These are phyloP conservation scores for Cantharis rufa DNA, from an alignment of 2,888 invertebrate species.

Conservation along the genomic window DNA sequence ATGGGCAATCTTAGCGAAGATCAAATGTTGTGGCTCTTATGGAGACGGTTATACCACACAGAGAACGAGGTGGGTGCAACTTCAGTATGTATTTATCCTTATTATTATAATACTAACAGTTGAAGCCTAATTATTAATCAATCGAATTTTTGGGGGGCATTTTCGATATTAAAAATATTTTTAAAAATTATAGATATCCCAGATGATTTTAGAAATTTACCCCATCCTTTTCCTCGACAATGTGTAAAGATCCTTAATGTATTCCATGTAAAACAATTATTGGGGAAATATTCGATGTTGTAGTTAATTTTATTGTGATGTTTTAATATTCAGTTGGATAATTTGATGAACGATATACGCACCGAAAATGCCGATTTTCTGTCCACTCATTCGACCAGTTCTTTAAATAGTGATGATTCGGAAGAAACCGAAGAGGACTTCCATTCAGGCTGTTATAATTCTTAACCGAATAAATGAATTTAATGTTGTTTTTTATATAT, in stretches of 20 bases:
- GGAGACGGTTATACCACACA: constrained; percentile 44
- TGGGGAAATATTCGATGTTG: not conserved
- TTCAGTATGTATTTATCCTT: not conserved
- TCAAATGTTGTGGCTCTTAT: constrained; percentile 53
- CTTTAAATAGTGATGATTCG: constrained; percentile 30
- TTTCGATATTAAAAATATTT: not conserved
- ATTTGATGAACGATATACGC: not conserved
- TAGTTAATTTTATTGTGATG: not conserved
- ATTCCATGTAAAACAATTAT: not conserved
- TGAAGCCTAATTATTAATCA: not conserved
- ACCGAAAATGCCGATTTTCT: not conserved
- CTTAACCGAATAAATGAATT: not conserved
- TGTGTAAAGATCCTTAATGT: not conserved
- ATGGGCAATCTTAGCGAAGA: constrained; percentile 44
- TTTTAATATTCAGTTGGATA: not conserved
- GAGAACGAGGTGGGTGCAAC: not conserved
- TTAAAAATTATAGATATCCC: not conserved
- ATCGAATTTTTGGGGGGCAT: not conserved
- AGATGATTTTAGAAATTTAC: not conserved
- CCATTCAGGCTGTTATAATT: constrained; percentile 14
- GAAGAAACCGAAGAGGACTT: constrained; percentile 36
- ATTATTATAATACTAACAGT: too few species aligned
- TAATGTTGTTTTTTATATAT: not conserved
- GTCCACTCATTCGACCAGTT: constrained; percentile 28
- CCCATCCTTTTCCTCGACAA: not conserved